Base-by-base conservation (phyloP, 92 coral and sea anemone species). In the Scolanthus callimorphus region DNA sequence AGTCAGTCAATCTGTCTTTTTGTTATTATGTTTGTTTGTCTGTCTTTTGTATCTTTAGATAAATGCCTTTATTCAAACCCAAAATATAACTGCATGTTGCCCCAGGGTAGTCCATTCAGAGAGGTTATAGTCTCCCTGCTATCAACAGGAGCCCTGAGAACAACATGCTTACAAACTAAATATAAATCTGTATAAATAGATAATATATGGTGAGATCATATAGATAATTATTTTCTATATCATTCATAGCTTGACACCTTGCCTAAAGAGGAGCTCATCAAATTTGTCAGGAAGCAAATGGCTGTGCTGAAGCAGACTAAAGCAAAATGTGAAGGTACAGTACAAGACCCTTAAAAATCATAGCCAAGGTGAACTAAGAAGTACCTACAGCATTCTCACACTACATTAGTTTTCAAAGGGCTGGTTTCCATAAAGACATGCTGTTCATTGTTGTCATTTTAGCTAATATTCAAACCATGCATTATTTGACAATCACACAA, bases 211-310 rank as follows among this genome's bases (percentile, higher is more conserved):
- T 34, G 43, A 34, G 9, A 34, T 6, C 6, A 34, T 34, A 6
- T 6, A 34, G 15, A 34, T 34, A 34, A 6, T 15, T 21, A 46
- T 10, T 26, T 31, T 57, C 9, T 13, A 25, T 34, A 31, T 30
- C 29, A 0, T 11, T 46, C 4, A 46, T 46, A 92, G 97, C 91
- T 92, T 59, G 97, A 92, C 44, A 79, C 69, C 62, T 82, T 92
- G 27, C 77, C 96, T 0, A 92, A 79, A 70, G 97, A 87, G 69
- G 97, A 92, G 9, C 74, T 92, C 30, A 66, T 92, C 57, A 92
- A 88, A 43, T 92, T 76, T 61, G 89, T 92, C 62, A 92, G 69
- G 69, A 80, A 81, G 51, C 97, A 92, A 57, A 58, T 79, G 45
- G 79, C 88, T 26, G 57, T 76, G 31, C 69, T 88, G 29, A 92